Percentiles rank a stretch among this genome's conserved stretches.
Conservation (phyloP, 2,888 invertebrate species). For the Oscheius sp. region DNA sequence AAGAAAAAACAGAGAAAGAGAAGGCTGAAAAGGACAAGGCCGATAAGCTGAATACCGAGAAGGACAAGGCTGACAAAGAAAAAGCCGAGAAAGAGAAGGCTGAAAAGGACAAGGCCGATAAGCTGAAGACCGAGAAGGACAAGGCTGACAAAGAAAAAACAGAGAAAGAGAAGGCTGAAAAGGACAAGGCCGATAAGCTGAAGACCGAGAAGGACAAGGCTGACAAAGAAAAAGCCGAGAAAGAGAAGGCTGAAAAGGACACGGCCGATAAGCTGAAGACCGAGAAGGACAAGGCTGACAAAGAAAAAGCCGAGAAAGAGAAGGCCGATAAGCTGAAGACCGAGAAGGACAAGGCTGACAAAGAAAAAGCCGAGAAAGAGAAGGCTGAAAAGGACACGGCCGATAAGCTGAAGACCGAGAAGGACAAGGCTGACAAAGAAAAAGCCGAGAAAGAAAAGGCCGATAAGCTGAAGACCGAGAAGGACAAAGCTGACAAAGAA, state of each 20-base stretch:
- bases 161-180: constrained; percentile 15
- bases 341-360: constrained; percentile 2
- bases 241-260: neutral
- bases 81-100: constrained; percentile 13
- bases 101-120: constrained; percentile 12
- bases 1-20: constrained; percentile 1
- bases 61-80: constrained; percentile 4
- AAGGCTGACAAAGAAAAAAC: constrained; percentile 10
- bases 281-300: constrained; percentile 8
- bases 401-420: constrained; percentile 8
- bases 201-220: constrained; percentile 14
- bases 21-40: constrained; percentile 13
- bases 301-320: neutral
- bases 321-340: constrained; percentile 1
- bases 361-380: constrained; percentile 8
- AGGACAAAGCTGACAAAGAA: constrained; percentile 4
- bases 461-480: constrained; percentile 9
- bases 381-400: constrained; percentile 12
- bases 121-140: neutral
- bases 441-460: constrained; percentile 12
- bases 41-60: neutral
- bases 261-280: constrained; percentile 11
- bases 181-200: constrained; percentile 11
- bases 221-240: neutral
- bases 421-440: neutral